Percentiles rank a stretch among this genome's conserved stretches.
Conservation (phyloP, 92 coral and sea anemone species). For the Ricordea florida region DNA sequence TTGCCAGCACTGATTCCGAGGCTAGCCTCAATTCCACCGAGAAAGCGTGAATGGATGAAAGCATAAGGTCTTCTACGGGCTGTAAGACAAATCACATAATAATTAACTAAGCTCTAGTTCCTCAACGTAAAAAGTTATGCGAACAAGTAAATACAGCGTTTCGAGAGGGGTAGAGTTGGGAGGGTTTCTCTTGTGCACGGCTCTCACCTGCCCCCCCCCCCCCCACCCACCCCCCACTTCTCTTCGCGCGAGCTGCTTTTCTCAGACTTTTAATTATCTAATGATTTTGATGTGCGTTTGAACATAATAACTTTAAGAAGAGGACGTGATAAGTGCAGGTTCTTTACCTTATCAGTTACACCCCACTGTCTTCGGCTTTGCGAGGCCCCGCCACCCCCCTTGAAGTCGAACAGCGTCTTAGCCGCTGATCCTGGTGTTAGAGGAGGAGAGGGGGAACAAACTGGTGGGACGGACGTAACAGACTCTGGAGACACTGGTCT, state of each 20-base stretch:
- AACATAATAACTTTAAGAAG: no score
- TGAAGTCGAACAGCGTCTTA: conserved; percentile 38
- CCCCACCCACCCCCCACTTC: no score
- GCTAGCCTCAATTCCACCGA: conserved; percentile 89
- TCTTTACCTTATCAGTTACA: conserved; percentile 83
- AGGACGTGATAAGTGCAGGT: no score
- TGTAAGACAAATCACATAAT: conserved; percentile 3
- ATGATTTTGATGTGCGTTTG: no score
- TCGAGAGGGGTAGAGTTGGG: no score
- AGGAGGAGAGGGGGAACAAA: conserved; percentile 87
- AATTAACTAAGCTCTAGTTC: neutral
- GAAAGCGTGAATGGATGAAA: conserved; percentile 87
- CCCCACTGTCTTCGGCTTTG: conserved; percentile 86
- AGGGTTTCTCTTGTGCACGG: no score
- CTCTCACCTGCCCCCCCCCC: no score
- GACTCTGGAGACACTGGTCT: conserved; percentile 84
- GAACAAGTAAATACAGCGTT: no score
- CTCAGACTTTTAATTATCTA: no score
- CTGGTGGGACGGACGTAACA: conserved; percentile 55
- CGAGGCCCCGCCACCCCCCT: conserved; percentile 41
- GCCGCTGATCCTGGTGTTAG: conserved; percentile 72
- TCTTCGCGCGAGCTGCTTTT: no score
- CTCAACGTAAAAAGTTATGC: no score
- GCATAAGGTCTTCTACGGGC: conserved; percentile 95
- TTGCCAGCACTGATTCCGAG: conserved; percentile 79